phyloP scores from a whole-genome alignment of 2,113 vertebrate genomes.

The Sialia sialis region DNA sequence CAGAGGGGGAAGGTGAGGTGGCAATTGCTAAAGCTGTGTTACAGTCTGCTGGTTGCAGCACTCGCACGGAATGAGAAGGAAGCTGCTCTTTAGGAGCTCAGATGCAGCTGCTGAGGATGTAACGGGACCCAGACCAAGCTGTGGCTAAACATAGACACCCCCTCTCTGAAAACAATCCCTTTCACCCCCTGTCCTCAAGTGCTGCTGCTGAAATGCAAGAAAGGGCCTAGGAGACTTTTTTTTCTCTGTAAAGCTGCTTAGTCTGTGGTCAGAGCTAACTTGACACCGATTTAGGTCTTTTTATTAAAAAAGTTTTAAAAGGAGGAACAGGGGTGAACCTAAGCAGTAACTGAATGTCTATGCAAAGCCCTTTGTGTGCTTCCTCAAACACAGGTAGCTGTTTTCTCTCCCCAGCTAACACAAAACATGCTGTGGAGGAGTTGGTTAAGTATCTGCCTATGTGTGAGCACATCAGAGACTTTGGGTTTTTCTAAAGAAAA shows the following conservation, averaged over 20 bases:
- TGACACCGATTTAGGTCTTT: neutral
- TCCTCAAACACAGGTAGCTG: neutral
- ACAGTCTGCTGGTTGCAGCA: rapidly evolving
- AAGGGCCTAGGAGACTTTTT: neutral
- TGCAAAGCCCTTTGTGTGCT: neutral
- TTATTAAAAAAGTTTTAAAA: neutral
- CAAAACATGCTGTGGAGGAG: neutral
- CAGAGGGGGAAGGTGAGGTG: neutral
- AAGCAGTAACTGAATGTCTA: neutral
- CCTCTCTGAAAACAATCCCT: neutral
- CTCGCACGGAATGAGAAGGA: neutral
- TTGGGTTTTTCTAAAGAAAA: neutral
- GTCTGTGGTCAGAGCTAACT: neutral
- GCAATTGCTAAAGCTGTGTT: neutral
- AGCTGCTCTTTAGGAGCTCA: neutral
- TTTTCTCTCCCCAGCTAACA: neutral
- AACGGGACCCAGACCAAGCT: neutral
- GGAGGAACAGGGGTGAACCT: neutral
- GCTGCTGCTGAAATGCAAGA: neutral
- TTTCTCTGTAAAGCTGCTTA: neutral
- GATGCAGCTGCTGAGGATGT: neutral
- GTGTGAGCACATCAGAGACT: neutral
- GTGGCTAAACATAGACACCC: neutral
- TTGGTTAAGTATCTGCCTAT: rapidly evolving
- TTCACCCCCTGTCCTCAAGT: neutral